Evolutionary conservation across 1,140 invertebrate species (phyloP).

Genomic region (Drepana arcuata): DNA sequence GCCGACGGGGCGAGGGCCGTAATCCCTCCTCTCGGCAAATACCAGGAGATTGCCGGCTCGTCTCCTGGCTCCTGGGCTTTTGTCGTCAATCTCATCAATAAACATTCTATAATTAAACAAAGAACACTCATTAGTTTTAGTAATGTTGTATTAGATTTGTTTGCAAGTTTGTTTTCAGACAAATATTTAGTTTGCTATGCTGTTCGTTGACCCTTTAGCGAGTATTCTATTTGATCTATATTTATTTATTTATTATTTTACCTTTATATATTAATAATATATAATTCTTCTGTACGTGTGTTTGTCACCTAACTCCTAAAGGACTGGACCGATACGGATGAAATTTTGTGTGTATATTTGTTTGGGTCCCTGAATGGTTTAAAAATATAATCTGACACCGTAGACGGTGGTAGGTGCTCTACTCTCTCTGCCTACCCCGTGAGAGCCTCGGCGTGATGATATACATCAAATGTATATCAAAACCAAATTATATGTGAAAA

Average conservation of each 20-base stretch:
- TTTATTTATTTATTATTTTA: not conserved
- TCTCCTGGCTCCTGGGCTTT: conserved; percentile 8
- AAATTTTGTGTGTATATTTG: too few species aligned
- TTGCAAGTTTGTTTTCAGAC: conserved; percentile 5
- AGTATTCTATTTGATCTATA: conserved; percentile 2
- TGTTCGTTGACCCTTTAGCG: conserved; percentile 1
- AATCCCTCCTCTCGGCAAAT: conserved; percentile 34
- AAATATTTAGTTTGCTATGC: conserved; percentile 1
- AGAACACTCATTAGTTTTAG: too few species aligned
- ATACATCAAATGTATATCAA: too few species aligned
- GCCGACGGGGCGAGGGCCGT: conserved; percentile 36
- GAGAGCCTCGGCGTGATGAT: too few species aligned
- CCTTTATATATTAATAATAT: not conserved
- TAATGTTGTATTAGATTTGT: conserved; percentile 8
- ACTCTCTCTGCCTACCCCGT: too few species aligned
- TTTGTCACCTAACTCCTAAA: too few species aligned
- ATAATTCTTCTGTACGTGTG: not conserved
- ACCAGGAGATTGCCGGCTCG: conserved; percentile 22
- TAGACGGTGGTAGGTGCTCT: too few species aligned
- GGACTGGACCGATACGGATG: too few species aligned
- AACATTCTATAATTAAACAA: conserved; percentile 14
- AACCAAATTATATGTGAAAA: too few species aligned
- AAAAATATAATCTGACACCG: too few species aligned
- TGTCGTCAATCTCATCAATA: conserved; percentile 24
- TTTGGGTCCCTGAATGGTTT: too few species aligned